phyloP scores from a whole-genome alignment of 2,797 vertebrate genomes.

The Sebastes vulpes region DNA sequence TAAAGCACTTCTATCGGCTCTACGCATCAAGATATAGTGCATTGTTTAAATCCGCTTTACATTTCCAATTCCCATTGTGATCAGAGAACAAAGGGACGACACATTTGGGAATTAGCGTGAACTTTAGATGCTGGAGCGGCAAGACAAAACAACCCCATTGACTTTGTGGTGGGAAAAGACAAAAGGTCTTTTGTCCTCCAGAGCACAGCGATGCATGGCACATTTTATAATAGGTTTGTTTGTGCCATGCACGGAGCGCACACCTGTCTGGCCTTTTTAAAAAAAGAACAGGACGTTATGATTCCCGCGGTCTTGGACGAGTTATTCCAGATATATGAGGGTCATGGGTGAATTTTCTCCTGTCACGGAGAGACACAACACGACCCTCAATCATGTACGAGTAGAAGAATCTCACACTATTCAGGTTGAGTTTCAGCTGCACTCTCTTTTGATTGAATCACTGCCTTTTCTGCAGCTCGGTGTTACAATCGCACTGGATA shows the following conservation, averaged over 20 bases:
- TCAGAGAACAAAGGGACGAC: slow-evolving; percentile 47
- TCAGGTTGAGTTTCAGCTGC: slow-evolving; percentile 3
- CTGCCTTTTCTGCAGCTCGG: slow-evolving; percentile 6
- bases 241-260: slow-evolving; percentile 4
- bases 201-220: slow-evolving; percentile 12
- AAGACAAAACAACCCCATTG: slow-evolving; percentile 56
- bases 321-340: not conserved
- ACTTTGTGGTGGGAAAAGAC: slow-evolving; percentile 47
- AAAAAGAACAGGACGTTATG: not conserved
- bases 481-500: not conserved
- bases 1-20: slow-evolving; percentile 12
- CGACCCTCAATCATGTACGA: not conserved
- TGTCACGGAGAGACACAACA: not conserved
- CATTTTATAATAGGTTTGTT: slow-evolving; percentile 31
- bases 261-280: slow-evolving; percentile 11
- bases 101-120: slow-evolving; percentile 44
- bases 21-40: slow-evolving; percentile 2
- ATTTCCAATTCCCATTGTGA: slow-evolving; percentile 53
- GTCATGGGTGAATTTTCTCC: not conserved
- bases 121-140: slow-evolving; percentile 31
- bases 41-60: slow-evolving; percentile 24
- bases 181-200: slow-evolving; percentile 59
- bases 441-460: slow-evolving; percentile 44
- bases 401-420: not conserved
- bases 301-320: not conserved